Evolutionary conservation across 2,797 vertebrate species (phyloP), one percentile per base, ranked within the genome.

Genomic region (Steatocranus sp.): DNA sequence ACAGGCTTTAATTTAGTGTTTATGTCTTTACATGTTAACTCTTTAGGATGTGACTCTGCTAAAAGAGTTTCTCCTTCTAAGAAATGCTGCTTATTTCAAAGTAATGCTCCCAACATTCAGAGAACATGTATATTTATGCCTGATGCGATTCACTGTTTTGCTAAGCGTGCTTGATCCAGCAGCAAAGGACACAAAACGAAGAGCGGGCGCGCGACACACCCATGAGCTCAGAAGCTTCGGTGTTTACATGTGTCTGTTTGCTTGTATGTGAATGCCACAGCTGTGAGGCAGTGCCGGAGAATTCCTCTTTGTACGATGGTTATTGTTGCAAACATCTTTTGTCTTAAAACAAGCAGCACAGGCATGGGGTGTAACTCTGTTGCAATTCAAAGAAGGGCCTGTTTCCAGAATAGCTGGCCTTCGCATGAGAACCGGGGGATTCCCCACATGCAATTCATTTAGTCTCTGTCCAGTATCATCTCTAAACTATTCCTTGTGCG

Each of bases 341-440:
- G 92, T 91, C 83, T 88, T 51, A n/a, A 75, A 73, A 73, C 68
- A 73, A 41, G 23, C 85, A 7, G 80, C 18, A 20, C 81, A 77
- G 89, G 85, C 80, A 85, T 2, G 80, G 88, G 77, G 61, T 70
- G 81, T 54, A 75, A 53, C 86, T 70, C 48, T 7, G 2, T 51
- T 11, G 80, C 36, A 2, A 43, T 70, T 83, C 76, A 90, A 86
- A 89, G 88, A 83, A 34, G 41, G 68, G 83, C 79, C 89, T 89
- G 91, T 93, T 91, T 91, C 82, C 84, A 92, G 90, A 94, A 95
- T 95, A 95, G 86, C 82, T 7, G 80, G 83, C 91, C 91, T 91
- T 92, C 87, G 12, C 93, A 86, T 92, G 92, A 89, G 89, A 93
- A 87, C 77, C 70, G 2, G 92, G 94, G 94, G 91, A 92, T 89